phyloP scores from a whole-genome alignment of 2,888 invertebrate genomes.

The Iselma pallidipennis region DNA sequence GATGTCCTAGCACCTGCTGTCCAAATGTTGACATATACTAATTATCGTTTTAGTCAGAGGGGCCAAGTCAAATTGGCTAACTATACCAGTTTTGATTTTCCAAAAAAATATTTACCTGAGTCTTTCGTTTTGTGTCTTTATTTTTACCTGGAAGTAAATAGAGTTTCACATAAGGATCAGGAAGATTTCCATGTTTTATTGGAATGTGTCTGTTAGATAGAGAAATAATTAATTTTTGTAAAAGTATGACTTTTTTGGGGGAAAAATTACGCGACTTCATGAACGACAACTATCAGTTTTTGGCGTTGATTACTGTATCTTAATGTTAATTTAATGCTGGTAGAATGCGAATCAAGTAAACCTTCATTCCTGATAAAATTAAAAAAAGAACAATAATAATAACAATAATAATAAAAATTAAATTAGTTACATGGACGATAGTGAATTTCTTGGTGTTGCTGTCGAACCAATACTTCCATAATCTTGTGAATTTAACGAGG shows the following conservation, averaged over 20 bases:
- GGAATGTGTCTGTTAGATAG: slow-evolving; percentile 70
- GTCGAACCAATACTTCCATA: not conserved
- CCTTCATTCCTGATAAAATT: slow-evolving; percentile 35
- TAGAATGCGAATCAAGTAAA: slow-evolving; percentile 60
- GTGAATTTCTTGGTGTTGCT: not conserved
- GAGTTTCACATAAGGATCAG: slow-evolving; percentile 88
- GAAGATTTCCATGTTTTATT: slow-evolving; percentile 77
- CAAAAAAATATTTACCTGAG: slow-evolving; percentile 59
- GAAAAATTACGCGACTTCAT: slow-evolving; percentile 78
- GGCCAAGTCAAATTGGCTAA: no score
- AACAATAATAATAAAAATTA: no score
- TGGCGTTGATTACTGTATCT: slow-evolving; percentile 83
- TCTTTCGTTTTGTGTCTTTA: slow-evolving; percentile 85
- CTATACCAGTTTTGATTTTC: no score
- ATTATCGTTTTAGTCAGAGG: no score
- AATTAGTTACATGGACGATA: not conserved
- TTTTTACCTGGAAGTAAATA: slow-evolving; percentile 82
- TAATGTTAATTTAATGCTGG: slow-evolving; percentile 80
- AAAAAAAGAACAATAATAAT: not conserved
- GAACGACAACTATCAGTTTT: slow-evolving; percentile 79
- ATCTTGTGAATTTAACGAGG: not conserved
- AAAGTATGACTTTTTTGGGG: not conserved
- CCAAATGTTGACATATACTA: no score
- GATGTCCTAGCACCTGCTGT: no score
- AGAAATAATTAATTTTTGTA: slow-evolving; percentile 1